phyloP scores from a whole-genome alignment of 2,113 vertebrate species.

The Chaenogobius annularis region DNA sequence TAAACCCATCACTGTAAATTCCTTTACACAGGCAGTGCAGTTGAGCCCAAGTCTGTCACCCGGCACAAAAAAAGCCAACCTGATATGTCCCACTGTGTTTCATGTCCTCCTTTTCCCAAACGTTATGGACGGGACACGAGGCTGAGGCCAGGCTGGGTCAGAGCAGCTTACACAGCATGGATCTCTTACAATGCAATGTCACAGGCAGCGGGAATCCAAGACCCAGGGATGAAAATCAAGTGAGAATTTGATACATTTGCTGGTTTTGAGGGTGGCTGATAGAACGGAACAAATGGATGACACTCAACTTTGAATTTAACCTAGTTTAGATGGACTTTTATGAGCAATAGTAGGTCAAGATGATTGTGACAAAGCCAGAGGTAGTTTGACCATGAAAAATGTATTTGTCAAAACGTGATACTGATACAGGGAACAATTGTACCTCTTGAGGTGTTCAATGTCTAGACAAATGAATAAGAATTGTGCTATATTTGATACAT shows the following conservation, averaged over 20 bases:
- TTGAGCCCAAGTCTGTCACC: neutral
- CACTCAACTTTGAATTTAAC: neutral
- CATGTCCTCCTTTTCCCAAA: conserved; percentile 12
- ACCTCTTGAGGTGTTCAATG: neutral
- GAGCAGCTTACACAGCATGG: conserved; percentile 16
- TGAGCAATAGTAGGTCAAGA: neutral
- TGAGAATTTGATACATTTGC: conserved; percentile 4
- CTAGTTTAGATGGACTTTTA: neutral
- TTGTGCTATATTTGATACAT: too few relatives aligned
- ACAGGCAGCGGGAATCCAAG: conserved; percentile 3
- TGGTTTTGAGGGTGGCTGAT: neutral
- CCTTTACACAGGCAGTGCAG: neutral
- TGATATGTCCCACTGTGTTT: conserved; percentile 3
- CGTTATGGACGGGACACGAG: conserved; percentile 17
- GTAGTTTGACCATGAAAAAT: too few relatives aligned
- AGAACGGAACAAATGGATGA: neutral
- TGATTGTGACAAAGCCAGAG: too few relatives aligned
- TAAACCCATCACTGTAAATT: conserved; percentile 22
- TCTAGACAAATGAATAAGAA: neutral
- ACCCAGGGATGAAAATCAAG: conserved; percentile 10
- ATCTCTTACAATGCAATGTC: conserved; percentile 12
- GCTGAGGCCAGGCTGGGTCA: conserved; percentile 10
- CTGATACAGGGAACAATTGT: too few relatives aligned
- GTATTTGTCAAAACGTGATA: too few relatives aligned
- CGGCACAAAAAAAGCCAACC: neutral